Evolutionary conservation across 2,797 vertebrate genomes (phyloP), one percentile per base, ranked within the genome.

Genomic region (Chelonia mydas): DNA sequence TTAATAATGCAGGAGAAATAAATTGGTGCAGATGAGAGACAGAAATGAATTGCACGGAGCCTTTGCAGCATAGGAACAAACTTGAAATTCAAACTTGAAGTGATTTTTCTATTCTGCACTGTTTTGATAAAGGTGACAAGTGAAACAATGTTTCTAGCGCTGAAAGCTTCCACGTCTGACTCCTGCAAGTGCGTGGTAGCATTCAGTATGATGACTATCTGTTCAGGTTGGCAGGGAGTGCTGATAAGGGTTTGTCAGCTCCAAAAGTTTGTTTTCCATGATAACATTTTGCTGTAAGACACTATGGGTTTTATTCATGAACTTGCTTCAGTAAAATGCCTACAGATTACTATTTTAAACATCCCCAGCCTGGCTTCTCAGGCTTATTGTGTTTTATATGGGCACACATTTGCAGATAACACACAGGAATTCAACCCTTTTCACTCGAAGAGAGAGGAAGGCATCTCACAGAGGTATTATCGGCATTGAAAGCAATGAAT

Each of bases 101-200:
- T 37, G 37, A 2, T 10, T 25, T 8, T 2, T 1, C 45, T 41
- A 5, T 6, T 76, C 41, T 50, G 61, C 4, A 0, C 1, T 23
- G 21, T 19, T 72, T 3, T 1, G 27, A 2, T 31, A 31, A 37
- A 65, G 78, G 78, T 88, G 91, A 1, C 47, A 13, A 81, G 74
- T 7, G 81, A 45, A 79, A 51, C 37, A 17, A 1, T 37, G 11
- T 27, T 79, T 41, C 33, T 0, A 8, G 55, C 51, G 25, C 85
- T 54, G 1, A 3, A 3, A 0, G 1, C 25, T 2, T 3, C 84
- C 81, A 8, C 5, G 31, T 1, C 87, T 5, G 7, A 23, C 27
- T 27, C 1, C 53, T 21, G 45, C 2, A 6, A 0, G 1, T 1
- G 27, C 23, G 6, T 0, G 1, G 2, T 19, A 5, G 4, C 1